phyloP scores from a whole-genome alignment of 2,113 vertebrate genomes.

The Hiodon tergisus region DNA sequence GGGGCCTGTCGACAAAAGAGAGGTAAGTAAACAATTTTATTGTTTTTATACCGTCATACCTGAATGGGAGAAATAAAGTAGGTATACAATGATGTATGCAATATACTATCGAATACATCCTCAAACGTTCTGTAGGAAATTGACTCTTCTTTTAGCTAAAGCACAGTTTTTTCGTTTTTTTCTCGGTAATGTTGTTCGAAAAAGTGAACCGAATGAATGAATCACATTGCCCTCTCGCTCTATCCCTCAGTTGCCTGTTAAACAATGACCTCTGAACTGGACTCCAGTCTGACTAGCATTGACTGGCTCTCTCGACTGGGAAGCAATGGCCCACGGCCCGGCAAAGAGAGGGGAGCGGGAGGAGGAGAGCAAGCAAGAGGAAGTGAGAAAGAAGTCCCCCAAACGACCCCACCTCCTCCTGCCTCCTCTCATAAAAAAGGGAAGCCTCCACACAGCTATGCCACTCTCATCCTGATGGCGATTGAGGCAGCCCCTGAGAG shows the following conservation, averaged over 20 bases:
- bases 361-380: conserved; percentile 70
- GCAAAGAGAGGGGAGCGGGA: conserved; percentile 74
- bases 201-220: neutral
- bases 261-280: conserved; percentile 84
- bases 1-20: conserved; percentile 51
- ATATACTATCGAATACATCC: too few species aligned
- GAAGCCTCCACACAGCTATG: conserved; percentile 94
- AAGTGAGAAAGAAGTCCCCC: conserved; percentile 60
- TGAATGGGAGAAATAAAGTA: too few species aligned
- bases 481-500: conserved; percentile 85
- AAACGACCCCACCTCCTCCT: conserved; percentile 52
- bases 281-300: conserved; percentile 95
- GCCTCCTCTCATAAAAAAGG: conserved; percentile 73
- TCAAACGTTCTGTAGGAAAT: neutral
- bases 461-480: conserved; percentile 91
- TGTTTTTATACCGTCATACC: too few species aligned
- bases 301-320: conserved; percentile 94
- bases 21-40: conserved; percentile 41
- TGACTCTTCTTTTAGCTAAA: neutral
- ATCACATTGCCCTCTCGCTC: neutral
- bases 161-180: neutral
- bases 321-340: conserved; percentile 76
- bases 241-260: conserved; percentile 30
- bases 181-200: neutral
- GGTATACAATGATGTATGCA: too few species aligned